Conservation (phyloP, 1,140 invertebrate species). For the Aporrectodea caliginosa region DNA sequence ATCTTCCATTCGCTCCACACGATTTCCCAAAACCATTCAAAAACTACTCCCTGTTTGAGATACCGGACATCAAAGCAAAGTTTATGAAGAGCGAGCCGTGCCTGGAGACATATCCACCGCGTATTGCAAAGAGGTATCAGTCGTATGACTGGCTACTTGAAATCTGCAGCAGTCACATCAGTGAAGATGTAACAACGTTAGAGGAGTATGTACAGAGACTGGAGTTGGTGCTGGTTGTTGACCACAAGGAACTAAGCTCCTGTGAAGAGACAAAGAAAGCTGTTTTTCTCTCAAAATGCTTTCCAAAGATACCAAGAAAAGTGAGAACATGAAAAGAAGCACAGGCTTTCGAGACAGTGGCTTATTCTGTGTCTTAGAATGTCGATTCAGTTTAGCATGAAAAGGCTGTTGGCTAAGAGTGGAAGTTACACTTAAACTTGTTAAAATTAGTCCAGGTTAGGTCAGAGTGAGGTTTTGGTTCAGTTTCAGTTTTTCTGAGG, state of each 20-base stretch:
- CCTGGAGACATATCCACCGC: not conserved
- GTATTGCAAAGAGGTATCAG: not conserved
- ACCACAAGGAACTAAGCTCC: not conserved
- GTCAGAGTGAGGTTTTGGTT: too few species aligned
- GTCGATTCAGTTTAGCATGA: not conserved
- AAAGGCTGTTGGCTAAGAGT: not conserved
- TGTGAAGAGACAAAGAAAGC: slow-evolving; percentile 25
- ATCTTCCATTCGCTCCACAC: not conserved
- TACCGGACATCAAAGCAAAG: not conserved
- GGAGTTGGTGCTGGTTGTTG: not conserved
- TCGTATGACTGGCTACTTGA: not conserved
- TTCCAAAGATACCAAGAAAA: slow-evolving; percentile 33
- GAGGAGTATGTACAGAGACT: not conserved
- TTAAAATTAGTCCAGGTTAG: too few species aligned
- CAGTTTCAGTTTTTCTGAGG: slow-evolving; percentile 24
- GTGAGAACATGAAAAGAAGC: too few species aligned
- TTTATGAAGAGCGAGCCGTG: not conserved
- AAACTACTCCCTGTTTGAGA: not conserved
- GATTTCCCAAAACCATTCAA: not conserved
- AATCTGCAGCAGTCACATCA: not conserved
- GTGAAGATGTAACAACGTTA: not conserved
- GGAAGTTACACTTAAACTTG: too few species aligned
- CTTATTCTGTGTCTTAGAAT: slow-evolving; percentile 1
- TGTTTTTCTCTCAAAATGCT: slow-evolving; percentile 24
- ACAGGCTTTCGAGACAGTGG: too few species aligned